Evolutionary conservation across 1,140 invertebrate species (phyloP), one percentile per base, ranked within the genome.

Genomic region (Hyposmocoma kahamanoa): DNA sequence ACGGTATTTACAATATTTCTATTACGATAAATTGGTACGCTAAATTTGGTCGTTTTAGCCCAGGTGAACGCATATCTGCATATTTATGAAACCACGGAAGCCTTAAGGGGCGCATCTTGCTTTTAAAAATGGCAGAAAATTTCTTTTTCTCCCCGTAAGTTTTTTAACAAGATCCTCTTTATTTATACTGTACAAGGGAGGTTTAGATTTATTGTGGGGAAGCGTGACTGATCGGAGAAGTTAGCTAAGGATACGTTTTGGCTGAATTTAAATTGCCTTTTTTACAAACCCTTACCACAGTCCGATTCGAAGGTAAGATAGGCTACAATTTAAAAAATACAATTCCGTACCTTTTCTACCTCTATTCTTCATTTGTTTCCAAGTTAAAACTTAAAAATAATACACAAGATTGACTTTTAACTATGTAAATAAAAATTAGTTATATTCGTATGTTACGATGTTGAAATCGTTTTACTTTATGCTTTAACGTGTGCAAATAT

Each of bases 101-200:
- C 62, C 71, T 79, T 76, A 80, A 72, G 75, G 79, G 71, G 77
- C 72, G 67, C 64, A 62, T 60, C 56, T 64, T 55, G 71, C 60
- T 55, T 70, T 77, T 79, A 79, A 85, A 83, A 85, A 81, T 69
- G 72, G 55, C 62, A 70, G 69, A 69, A 80, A 81, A 81, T 64
- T 63, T 62, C 66, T 71, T 70, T 75, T 73, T 84, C 79, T 69
- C 66, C 72, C 73, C 70, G 66, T 67, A 77, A 79, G 62, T 78
- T 81, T 67, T n/a, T 83, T 83, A 85, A 85, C 79, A 82, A 85
- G 78, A 83, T 79, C 70, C 74, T 61, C 65, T 51, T 85, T 85
- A 85, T 85, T 85, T 85, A 85, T 85, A 62, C 69, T 62, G 62
- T 45, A 67, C 55, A 56, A 65, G 72, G 68, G 77, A 63, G 73